These are phyloP conservation scores for Pyrochroa serraticornis DNA, from an alignment of 2,888 invertebrate species.

Conservation along the genomic window DNA sequence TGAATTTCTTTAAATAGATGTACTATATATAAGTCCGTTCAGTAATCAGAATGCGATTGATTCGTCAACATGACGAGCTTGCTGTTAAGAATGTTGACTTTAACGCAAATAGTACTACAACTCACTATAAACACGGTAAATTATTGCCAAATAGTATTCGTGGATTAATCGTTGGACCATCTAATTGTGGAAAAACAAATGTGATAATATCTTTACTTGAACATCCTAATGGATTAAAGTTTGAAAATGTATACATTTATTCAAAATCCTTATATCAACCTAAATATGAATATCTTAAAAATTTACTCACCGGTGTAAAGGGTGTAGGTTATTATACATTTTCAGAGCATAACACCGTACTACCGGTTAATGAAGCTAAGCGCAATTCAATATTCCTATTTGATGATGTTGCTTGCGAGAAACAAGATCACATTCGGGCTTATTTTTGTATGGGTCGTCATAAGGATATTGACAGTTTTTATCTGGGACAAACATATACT, in stretches of 20 bases:
- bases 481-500: conserved; percentile 49
- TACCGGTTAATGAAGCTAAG: conserved; percentile 36
- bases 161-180: conserved; percentile 46
- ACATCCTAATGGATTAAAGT: conserved; percentile 47
- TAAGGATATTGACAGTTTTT: conserved; percentile 47
- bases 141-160: conserved; percentile 43
- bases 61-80: conserved; percentile 15
- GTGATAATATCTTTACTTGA: conserved; percentile 45
- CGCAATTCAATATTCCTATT: conserved; percentile 50
- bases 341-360: conserved; percentile 33
- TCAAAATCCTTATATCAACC: conserved; percentile 45
- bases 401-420: conserved; percentile 51
- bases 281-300: conserved; percentile 42
- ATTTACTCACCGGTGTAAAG: conserved; percentile 33
- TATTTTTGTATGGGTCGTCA: conserved; percentile 50
- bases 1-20: conserved; percentile 9
- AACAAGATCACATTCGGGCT: conserved; percentile 42
- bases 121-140: conserved; percentile 36
- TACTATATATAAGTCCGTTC: conserved; percentile 4
- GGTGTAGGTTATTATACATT: conserved; percentile 39
- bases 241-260: conserved; percentile 52
- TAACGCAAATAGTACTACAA: not conserved
- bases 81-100: conserved; percentile 10
- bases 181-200: conserved; percentile 53
- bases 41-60: conserved; percentile 16